Base-by-base conservation (phyloP, 2,113 vertebrate genomes). In the Python bivittatus region DNA sequence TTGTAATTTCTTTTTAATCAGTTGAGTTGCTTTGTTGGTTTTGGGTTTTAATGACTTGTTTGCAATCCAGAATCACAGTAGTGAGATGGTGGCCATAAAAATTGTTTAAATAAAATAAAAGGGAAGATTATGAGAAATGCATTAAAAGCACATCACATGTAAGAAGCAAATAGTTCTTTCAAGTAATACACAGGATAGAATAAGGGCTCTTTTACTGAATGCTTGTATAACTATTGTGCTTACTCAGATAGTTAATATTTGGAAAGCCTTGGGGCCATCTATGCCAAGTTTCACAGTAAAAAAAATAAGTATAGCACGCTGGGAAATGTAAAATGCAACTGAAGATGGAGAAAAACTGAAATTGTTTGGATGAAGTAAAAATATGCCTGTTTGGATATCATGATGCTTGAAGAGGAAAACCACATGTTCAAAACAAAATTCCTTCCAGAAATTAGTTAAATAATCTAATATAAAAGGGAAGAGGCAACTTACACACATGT, bases 241-340 rank as follows among this genome's bases (percentile, higher is more conserved):
- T 57, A 83, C 23, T 56, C 38, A 79, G 8, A 57, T 25, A 88
- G 10, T 11, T 48, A 86, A 68, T 42, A 86, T 61, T 68, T 91
- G 60, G 84, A 87, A 15, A 29, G 52, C 15, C 17, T 29, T 44
- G 48, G 8, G 13, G 33, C 8, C 11, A 52, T 58, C 6, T n/a
- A 48, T 86, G 38, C 44, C 90, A 91, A 61, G 57, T 86, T 48
- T 61, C 84, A 91, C 6, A 52, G 52, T 22, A 44, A 91, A 3
- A 86, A n/a, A 91, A 86, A 91, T 64, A 86, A 86, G 61, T 44
- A 64, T 7, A 44, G 42, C 42, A 64, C 60, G 12, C 10, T 61
- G 84, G 10, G 8, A 92, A 79, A 88, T 79, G 53, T 68, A 87
- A 92, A 92, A 88, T 88, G 22, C 61, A 92, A 22, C 25, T 57